phyloP scores from a whole-genome alignment of 2,888 invertebrate genomes.

The Xanthorhoe designata region DNA sequence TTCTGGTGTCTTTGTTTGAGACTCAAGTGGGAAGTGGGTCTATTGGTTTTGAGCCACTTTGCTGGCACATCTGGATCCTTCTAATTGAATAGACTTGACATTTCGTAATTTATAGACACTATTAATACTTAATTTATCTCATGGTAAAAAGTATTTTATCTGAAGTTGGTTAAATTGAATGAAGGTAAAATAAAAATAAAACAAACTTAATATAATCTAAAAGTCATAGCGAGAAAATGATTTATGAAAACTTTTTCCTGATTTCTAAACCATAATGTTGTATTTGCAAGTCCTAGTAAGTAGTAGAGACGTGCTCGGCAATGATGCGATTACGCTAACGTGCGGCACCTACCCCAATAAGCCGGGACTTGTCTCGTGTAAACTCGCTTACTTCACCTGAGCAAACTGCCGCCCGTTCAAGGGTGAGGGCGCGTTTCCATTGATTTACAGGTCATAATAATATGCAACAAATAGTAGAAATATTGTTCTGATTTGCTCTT shows the following conservation, averaged over 20 bases:
- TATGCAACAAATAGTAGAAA: not conserved
- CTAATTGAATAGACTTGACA: not conserved
- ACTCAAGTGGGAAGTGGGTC: constrained; percentile 21
- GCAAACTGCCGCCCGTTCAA: constrained; percentile 64
- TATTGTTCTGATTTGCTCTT: too few relatives aligned
- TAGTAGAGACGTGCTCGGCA: constrained; percentile 25
- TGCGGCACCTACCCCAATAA: constrained; percentile 73
- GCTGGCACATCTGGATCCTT: constrained; percentile 12
- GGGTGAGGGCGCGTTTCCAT: constrained; percentile 54
- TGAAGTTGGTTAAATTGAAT: too few relatives aligned
- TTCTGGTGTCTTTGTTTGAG: constrained; percentile 32
- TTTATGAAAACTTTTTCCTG: too few relatives aligned
- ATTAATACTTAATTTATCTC: not conserved
- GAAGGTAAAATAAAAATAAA: too few relatives aligned
- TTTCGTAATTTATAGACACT: constrained; percentile 4
- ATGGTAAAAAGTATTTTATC: too few relatives aligned
- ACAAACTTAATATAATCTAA: not conserved
- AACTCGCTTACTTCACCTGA: constrained; percentile 73
- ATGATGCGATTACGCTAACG: constrained; percentile 56
- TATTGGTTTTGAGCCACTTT: constrained; percentile 20
- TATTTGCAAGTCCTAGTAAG: not conserved
- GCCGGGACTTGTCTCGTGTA: constrained; percentile 67
- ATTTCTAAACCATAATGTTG: too few relatives aligned
- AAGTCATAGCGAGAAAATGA: too few relatives aligned
- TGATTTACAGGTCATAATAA: constrained; percentile 27